A percentile compares a stretch with the other conserved stretches of the same genome.
These are phyloP conservation scores for Passer domesticus DNA, from an alignment of 2,113 vertebrate species.

Conservation along the genomic window DNA sequence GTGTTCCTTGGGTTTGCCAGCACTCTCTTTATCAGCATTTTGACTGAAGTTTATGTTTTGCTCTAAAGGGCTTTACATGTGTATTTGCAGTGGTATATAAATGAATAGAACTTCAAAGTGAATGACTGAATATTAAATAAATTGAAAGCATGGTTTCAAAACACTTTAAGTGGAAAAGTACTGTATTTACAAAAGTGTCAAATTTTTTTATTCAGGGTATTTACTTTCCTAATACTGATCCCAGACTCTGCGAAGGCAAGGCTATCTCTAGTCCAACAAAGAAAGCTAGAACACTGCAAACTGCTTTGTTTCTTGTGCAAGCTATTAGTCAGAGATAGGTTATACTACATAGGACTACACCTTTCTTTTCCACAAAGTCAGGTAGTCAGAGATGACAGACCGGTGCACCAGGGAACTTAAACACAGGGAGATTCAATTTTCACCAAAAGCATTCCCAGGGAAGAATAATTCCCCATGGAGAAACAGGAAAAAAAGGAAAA, in stretches of 20 bases:
- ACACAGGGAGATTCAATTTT: background rate
- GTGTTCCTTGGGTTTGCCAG: background rate
- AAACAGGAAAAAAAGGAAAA: background rate
- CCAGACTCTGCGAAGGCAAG: background rate
- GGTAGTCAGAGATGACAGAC: background rate
- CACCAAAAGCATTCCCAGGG: background rate
- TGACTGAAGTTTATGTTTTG: background rate
- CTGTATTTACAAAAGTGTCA: background rate
- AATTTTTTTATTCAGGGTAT: background rate
- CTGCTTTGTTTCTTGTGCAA: background rate
- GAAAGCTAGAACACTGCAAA: background rate
- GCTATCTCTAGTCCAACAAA: background rate
- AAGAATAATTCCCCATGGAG: background rate
- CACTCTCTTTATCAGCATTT: background rate
- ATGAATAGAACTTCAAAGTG: background rate
- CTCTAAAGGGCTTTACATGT: background rate
- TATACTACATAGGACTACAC: fast-evolving
- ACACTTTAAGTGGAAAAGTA: background rate
- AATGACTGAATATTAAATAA: background rate
- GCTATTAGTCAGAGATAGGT: background rate
- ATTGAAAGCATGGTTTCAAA: background rate
- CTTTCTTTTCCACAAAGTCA: background rate
- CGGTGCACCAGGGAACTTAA: background rate
- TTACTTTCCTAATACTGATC: background rate
- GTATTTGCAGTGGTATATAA: conserved; percentile 10